Base-by-base conservation (phyloP, 1,140 invertebrate species). In the Drosophila guanche region DNA sequence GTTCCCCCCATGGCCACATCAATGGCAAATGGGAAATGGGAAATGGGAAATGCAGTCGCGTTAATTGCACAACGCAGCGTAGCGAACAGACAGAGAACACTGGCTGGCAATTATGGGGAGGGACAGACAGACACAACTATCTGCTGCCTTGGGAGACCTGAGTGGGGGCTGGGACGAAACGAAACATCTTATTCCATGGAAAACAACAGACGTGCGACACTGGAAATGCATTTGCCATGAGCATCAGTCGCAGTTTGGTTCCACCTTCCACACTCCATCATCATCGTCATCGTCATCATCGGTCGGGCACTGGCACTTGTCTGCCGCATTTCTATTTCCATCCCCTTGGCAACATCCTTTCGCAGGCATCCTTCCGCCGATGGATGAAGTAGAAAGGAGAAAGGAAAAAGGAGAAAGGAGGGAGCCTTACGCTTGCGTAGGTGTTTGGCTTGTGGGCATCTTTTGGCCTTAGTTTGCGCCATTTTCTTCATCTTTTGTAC, bases 401-500 rank as follows among this genome's bases (percentile, higher is more conserved):
- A 5, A 0, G 7, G 41, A 8, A 61, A 43, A 41, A 41, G 22
- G 1, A 47, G 25, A 60, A 37, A n/a, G 7, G 29, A 23, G 7
- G n/a, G 16, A 23, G 41, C 33, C 47, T 68, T 68, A 62, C 66
- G 62, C 52, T 68, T 68, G 66, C 51, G 66, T 68, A 48, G 63
- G 66, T 68, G 51, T 68, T 68, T 68, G 12, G 65, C 65, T 55
- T 23, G 23, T 47, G 62, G 62, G 63, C 61, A 68, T 68, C 50
- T 67, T 47, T 47, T 46, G 63, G 65, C 50, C 65, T 68, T 41
- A 68, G 62, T 56, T 68, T 68, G 63, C 33, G 33, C 63, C 62
- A 68, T 68, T 68, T 68, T 68, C 66, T 68, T 68, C 51, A 68
- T 68, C 66, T 68, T 68, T 68, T 68, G 62, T 56, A 48, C 37